phyloP scores from a whole-genome alignment of 2,797 vertebrate species.

The Cyprinella venusta region DNA sequence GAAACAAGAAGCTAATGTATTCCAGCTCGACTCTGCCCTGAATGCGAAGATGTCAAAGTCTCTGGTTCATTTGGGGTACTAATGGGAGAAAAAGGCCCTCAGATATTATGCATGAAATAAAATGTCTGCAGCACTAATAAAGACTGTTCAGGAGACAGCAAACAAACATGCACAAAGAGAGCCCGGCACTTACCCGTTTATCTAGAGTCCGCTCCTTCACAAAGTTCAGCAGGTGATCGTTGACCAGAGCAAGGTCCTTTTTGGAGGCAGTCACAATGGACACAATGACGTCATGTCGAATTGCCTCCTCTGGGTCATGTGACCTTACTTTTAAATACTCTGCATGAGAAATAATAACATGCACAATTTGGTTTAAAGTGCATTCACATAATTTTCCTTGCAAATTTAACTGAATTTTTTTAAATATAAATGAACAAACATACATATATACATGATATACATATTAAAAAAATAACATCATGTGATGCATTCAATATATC shows the following conservation, averaged over 20 bases:
- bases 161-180: neutral
- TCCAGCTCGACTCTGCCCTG: constrained; percentile 16
- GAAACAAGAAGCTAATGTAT: constrained; percentile 55
- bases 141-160: constrained; percentile 4
- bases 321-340: constrained; percentile 95
- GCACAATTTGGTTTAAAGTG: neutral
- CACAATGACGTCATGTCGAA: constrained; percentile 97
- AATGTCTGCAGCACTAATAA: neutral
- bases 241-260: constrained; percentile 95
- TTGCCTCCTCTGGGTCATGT: constrained; percentile 97
- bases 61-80: constrained; percentile 11
- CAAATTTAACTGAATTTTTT: neutral
- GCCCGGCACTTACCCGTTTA: constrained; percentile 85
- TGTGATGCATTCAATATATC: neutral
- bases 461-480: too few relatives aligned
- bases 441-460: too few relatives aligned
- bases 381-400: neutral
- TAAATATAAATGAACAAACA: neutral
- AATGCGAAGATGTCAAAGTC: constrained; percentile 37
- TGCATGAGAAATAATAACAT: constrained; percentile 65
- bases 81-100: constrained; percentile 12
- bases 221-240: constrained; percentile 94
- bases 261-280: constrained; percentile 98
- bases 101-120: neutral
- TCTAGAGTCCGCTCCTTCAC: constrained; percentile 96